A percentile compares a stretch with the other conserved stretches of the same genome.
phyloP scores from a whole-genome alignment of 2,113 vertebrate genomes.

The Murina feae region DNA sequence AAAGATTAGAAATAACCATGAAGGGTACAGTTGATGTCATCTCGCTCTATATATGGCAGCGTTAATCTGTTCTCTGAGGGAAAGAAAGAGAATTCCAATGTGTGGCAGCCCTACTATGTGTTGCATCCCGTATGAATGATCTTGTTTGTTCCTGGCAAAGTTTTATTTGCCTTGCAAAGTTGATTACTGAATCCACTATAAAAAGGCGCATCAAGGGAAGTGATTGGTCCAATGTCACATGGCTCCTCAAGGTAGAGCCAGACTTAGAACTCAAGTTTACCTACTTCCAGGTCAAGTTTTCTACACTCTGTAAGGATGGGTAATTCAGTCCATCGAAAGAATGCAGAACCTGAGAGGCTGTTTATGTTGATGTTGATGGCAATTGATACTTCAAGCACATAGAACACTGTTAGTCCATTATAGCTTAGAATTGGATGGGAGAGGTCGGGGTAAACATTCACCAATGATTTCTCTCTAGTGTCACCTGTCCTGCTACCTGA shows the following conservation, averaged over 20 bases:
- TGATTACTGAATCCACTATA: background rate
- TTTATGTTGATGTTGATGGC: background rate
- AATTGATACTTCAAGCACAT: background rate
- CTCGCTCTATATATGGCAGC: background rate
- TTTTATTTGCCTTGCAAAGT: background rate
- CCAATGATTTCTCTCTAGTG: background rate
- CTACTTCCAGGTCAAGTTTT: background rate
- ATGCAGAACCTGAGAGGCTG: background rate
- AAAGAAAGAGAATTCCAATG: background rate
- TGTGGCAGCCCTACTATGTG: rapidly evolving
- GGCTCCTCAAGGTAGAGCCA: background rate
- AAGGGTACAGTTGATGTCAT: background rate
- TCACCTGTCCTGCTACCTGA: background rate
- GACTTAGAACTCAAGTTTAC: background rate
- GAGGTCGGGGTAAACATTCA: background rate
- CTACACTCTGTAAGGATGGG: background rate
- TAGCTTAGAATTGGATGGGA: background rate
- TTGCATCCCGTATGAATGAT: background rate
- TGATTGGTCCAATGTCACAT: background rate
- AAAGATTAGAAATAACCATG: background rate
- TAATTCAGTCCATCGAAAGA: background rate
- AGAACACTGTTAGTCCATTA: background rate
- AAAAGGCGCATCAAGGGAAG: background rate
- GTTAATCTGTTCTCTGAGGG: background rate
- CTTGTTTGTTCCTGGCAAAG: background rate